Percentiles rank a stretch among this genome's conserved stretches.
These are phyloP conservation scores for Drosophila bocqueti DNA, from an alignment of 1,140 invertebrate genomes.

Conservation along the genomic window DNA sequence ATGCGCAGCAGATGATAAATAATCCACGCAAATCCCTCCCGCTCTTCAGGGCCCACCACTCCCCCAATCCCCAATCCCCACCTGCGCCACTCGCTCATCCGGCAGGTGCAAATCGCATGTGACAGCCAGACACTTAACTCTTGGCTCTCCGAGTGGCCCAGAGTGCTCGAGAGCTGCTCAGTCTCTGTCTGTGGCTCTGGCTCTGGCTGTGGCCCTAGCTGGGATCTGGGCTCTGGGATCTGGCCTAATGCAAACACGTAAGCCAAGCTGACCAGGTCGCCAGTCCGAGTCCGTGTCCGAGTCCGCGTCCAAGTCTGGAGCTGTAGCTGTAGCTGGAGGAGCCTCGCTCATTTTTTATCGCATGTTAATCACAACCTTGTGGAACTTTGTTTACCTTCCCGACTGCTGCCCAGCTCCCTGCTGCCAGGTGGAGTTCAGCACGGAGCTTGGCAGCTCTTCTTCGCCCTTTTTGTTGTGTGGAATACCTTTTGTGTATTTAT, in stretches of 20 bases:
- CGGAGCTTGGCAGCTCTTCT: slow-evolving; percentile 8
- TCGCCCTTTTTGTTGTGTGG: slow-evolving; percentile 66
- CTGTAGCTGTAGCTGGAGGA: slow-evolving; percentile 18
- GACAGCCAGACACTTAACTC: slow-evolving; percentile 83
- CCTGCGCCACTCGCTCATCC: slow-evolving; percentile 73
- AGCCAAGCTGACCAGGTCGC: slow-evolving; percentile 66
- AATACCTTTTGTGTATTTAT: slow-evolving; percentile 53
- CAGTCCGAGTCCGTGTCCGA: slow-evolving; percentile 19
- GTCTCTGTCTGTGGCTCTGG: slow-evolving; percentile 6
- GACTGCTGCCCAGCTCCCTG: slow-evolving; percentile 24
- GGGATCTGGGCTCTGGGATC: slow-evolving; percentile 20
- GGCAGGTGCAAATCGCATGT: slow-evolving; percentile 83
- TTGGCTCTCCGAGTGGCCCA: slow-evolving; percentile 63
- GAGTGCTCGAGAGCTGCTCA: slow-evolving; percentile 40
- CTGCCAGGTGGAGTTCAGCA: slow-evolving; percentile 21
- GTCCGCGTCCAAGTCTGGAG: slow-evolving; percentile 10
- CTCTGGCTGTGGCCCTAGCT: background rate
- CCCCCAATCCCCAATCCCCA: slow-evolving; percentile 10
- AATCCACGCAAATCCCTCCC: slow-evolving; percentile 74
- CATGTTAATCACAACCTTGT: slow-evolving; percentile 84
- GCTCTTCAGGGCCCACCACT: slow-evolving; percentile 8
- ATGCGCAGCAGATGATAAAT: slow-evolving; percentile 80
- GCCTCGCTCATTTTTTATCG: slow-evolving; percentile 80
- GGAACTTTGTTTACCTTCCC: slow-evolving; percentile 77
- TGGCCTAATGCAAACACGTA: slow-evolving; percentile 75